Evolutionary conservation across 2,888 invertebrate genomes (phyloP).

Genomic region (Plagodis pulveraria): DNA sequence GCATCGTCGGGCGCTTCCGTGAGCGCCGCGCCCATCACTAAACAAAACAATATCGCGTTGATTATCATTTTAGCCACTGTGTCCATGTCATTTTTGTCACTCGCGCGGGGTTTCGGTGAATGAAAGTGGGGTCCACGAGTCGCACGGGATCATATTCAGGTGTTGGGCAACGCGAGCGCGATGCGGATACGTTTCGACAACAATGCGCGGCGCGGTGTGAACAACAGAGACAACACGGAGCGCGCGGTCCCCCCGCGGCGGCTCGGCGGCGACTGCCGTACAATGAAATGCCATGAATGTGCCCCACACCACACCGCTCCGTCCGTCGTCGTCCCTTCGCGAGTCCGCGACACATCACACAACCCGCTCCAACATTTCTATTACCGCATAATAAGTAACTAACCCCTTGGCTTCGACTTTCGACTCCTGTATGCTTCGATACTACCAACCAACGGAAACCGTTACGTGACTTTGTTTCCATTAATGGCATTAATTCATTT

Average conservation of each 20-base stretch:
- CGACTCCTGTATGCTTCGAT: background rate
- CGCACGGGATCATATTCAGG: constrained; percentile 70
- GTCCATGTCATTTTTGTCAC: constrained; percentile 81
- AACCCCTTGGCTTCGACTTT: constrained; percentile 73
- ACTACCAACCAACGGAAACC: constrained; percentile 70
- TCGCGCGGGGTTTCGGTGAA: constrained; percentile 66
- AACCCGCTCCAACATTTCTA: constrained; percentile 48
- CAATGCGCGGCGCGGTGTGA: constrained; percentile 63
- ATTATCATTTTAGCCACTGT: constrained; percentile 83
- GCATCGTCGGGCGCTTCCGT: constrained; percentile 79
- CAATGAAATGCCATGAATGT: constrained; percentile 78
- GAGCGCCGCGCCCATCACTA: constrained; percentile 82
- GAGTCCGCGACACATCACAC: constrained; percentile 60
- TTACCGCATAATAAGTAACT: constrained; percentile 74
- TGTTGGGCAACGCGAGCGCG: constrained; percentile 58
- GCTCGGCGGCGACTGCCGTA: constrained; percentile 79
- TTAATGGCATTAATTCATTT: constrained; percentile 60
- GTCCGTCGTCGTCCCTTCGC: constrained; percentile 33
- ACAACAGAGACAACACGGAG: constrained; percentile 51
- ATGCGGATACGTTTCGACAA: constrained; percentile 62
- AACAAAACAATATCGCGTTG: constrained; percentile 81
- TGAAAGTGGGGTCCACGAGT: constrained; percentile 58
- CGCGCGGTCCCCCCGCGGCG: constrained; percentile 76
- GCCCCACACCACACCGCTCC: constrained; percentile 46
- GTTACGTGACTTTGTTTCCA: constrained; percentile 73